Conservation (phyloP, 2,113 vertebrate genomes). For the Poeciliopsis occidentalis region DNA sequence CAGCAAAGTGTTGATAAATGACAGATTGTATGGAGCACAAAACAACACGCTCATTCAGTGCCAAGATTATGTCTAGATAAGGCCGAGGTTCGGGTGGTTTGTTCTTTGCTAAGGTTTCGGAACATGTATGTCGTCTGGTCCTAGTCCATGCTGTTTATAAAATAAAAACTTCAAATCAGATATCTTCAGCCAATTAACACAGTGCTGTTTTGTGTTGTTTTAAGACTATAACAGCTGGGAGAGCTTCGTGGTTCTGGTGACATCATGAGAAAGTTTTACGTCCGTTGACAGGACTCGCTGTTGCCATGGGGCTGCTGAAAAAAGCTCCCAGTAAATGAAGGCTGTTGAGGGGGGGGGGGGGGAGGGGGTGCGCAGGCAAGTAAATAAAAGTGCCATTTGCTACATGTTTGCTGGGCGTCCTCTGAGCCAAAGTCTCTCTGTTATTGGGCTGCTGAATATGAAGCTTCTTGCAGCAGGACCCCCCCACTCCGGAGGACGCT, state of each 20-base stretch:
- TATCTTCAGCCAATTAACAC: neutral
- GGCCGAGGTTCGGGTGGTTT: constrained; percentile 6
- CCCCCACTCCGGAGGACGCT: constrained; percentile 35
- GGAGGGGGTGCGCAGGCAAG: constrained; percentile 53
- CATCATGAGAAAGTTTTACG: constrained; percentile 81
- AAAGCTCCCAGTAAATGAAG: constrained; percentile 72
- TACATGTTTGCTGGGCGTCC: constrained; percentile 72
- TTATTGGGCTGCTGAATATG: constrained; percentile 61
- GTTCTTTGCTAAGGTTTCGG: constrained; percentile 44
- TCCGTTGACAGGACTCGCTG: constrained; percentile 73
- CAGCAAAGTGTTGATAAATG: constrained; percentile 43
- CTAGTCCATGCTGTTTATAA: neutral
- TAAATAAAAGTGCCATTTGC: constrained; percentile 78
- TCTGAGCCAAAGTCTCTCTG: constrained; percentile 55
- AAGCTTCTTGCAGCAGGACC: constrained; percentile 30
- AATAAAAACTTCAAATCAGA: neutral
- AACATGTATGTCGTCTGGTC: neutral
- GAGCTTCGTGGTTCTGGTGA: constrained; percentile 56
- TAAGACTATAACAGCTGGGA: neutral
- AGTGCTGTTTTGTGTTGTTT: neutral
- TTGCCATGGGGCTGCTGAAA: constrained; percentile 82
- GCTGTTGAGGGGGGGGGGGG: constrained; percentile 61
- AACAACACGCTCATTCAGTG: constrained; percentile 47
- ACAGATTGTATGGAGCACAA: constrained; percentile 44
- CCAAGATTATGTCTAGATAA: constrained; percentile 37